Base-by-base conservation (phyloP, 2,888 invertebrate species). In the Eugnorisma glareosa region DNA sequence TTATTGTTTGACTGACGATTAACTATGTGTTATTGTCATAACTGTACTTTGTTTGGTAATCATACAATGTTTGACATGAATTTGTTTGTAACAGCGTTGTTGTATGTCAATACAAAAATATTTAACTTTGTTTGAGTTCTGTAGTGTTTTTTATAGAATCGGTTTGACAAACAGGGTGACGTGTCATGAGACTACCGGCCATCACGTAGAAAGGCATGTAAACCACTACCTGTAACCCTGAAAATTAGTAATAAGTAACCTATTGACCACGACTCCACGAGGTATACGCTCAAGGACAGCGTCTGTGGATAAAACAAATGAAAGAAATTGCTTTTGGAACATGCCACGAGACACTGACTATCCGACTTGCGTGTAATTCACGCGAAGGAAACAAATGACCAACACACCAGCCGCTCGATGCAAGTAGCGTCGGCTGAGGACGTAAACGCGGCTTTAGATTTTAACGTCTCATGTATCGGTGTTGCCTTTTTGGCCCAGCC, bases 1-100 rank as follows among this genome's bases (percentile, higher is more conserved):
- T 82, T 83, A 75, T 83, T 82, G 79, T 83, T 67, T 67, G 28
- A 11, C 13, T 11, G 48, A 28, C 54, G 28, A 64, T 79, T 75
- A 35, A n/a, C 28, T 77, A 15, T 35, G 4, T 64, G 35, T 61
- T 10, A 21, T 40, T 64, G 8, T 40, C 63, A 48, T 57, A 77
- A 77, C 57, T 48, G 66, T 67, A 48, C 11, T n/a, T 31, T n/a
- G 59, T 54, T 24, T 40, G 8, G 15, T 15, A 28, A 5, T 40
- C 64, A n/a, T 40, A 31, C 28, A 59, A 72, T 66, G 79, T 28
- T 4, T 54, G 54, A 48, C 45, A 40, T 15, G 11, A 70, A 54
- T 69, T 77, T 31, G 15, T 28, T 64, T 21, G 28, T 1, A 43
- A 43, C 43, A 31, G 4, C 64, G 11, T n/a, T 37, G 28, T 54